These are phyloP conservation scores for Melinopterus prodromus DNA, from an alignment of 2,888 invertebrate species.

Conservation along the genomic window DNA sequence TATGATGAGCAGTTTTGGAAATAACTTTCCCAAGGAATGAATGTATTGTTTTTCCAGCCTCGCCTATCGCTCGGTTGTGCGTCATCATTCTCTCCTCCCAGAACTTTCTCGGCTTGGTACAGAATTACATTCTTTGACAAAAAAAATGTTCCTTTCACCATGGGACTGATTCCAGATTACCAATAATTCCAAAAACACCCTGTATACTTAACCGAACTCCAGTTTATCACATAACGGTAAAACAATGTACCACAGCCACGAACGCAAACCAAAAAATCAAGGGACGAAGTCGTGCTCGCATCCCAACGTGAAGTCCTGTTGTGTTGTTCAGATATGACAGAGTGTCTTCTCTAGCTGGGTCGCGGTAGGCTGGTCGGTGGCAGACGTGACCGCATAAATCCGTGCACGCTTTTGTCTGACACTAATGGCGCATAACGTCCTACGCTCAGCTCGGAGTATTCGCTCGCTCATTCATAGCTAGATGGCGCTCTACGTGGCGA, in stretches of 20 bases:
- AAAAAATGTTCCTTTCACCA: too few species aligned
- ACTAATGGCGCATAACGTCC: constrained; percentile 34
- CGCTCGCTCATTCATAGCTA: constrained; percentile 31
- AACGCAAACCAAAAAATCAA: neutral
- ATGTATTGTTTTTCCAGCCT: too few species aligned
- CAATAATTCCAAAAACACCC: too few species aligned
- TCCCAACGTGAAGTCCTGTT: neutral
- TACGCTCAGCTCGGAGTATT: neutral
- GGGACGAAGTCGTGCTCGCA: neutral
- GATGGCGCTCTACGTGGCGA: constrained; percentile 12
- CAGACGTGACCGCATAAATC: constrained; percentile 36
- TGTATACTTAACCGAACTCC: neutral
- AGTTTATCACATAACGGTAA: neutral
- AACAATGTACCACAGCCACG: neutral
- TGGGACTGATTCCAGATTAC: too few species aligned
- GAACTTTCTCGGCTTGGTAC: too few species aligned
- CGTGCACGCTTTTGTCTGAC: constrained; percentile 34
- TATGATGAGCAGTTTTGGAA: too few species aligned
- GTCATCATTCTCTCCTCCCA: too few species aligned
- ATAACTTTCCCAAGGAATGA: too few species aligned
- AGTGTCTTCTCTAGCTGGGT: neutral
- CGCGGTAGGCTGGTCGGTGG: constrained; percentile 6
- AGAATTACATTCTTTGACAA: too few species aligned
- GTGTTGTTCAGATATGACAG: constrained; percentile 4
- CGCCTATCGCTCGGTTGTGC: too few species aligned